A percentile compares a stretch with the other conserved stretches of the same genome.
These are phyloP conservation scores for Microcebus tavaratra DNA, from an alignment of 2,113 vertebrate species.

Conservation along the genomic window DNA sequence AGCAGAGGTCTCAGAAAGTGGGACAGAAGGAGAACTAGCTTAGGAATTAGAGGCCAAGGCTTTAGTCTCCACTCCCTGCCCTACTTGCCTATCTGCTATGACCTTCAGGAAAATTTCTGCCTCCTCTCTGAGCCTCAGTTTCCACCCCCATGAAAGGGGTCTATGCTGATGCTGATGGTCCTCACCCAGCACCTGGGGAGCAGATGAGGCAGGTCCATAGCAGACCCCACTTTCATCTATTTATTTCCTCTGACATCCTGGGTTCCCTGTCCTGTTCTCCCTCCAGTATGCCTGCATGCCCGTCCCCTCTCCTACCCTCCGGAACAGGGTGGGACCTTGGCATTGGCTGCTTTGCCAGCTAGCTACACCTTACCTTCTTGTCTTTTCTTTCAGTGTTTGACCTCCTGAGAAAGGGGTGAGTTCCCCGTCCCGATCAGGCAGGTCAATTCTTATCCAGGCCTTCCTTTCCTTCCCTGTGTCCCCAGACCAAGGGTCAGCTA, in stretches of 20 bases:
- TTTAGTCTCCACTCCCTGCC: not conserved
- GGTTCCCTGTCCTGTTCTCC: not conserved
- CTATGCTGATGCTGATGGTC: not conserved
- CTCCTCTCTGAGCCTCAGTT: not conserved
- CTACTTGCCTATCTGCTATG: not conserved
- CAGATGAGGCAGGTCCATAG: not conserved
- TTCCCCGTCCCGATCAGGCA: conserved; percentile 73
- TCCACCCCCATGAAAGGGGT: not conserved
- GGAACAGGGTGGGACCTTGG: not conserved
- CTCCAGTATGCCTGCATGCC: not conserved
- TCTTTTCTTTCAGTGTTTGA: conserved; percentile 93
- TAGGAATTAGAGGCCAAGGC: not conserved
- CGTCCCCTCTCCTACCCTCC: not conserved
- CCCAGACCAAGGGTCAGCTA: not conserved
- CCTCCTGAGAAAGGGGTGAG: conserved; percentile 98
- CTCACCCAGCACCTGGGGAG: not conserved
- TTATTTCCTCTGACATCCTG: not conserved
- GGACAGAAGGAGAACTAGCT: not conserved
- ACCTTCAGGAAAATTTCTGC: not conserved
- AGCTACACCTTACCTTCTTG: conserved; percentile 46
- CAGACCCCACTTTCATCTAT: not conserved
- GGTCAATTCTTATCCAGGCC: conserved; percentile 41
- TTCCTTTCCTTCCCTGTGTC: not conserved
- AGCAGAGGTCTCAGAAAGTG: not conserved
- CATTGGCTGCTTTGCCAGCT: not conserved